Evolutionary conservation across 2,888 invertebrate species (phyloP).

Genomic region (Minunthozetes semirufus): DNA sequence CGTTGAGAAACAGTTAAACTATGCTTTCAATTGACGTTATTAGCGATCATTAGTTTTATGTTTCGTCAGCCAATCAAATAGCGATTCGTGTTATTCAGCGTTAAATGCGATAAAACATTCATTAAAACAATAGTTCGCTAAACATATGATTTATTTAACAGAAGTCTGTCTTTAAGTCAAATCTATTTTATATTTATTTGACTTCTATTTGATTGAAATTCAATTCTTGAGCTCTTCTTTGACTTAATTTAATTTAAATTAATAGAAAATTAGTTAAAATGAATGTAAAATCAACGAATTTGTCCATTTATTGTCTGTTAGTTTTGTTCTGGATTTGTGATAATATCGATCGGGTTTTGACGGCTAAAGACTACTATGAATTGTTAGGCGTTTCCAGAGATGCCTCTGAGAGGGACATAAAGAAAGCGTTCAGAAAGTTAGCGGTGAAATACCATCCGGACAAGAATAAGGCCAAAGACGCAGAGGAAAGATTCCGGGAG

Average conservation of each 20-base stretch:
- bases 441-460: constrained; percentile 55
- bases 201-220: not conserved
- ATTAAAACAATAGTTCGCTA: not conserved
- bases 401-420: constrained; percentile 52
- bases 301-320: not conserved
- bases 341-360: not conserved
- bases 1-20: too few species aligned
- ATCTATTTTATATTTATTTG: not conserved
- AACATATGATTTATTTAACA: not conserved
- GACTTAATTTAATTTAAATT: not conserved
- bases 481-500: constrained; percentile 53
- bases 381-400: constrained; percentile 50
- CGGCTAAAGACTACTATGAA: constrained; percentile 50
- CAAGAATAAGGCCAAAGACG: constrained; percentile 51
- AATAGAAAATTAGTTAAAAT: not conserved
- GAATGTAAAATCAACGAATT: not conserved
- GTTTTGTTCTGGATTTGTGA: constrained; percentile 4
- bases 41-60: not conserved
- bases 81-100: not conserved
- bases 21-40: too few species aligned
- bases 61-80: not conserved
- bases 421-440: constrained; percentile 53
- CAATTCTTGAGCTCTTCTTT: not conserved
- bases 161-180: too few species aligned
- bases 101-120: not conserved